Evolutionary conservation across 2,797 vertebrate genomes (phyloP).

Genomic region (Artibeus lituratus): DNA sequence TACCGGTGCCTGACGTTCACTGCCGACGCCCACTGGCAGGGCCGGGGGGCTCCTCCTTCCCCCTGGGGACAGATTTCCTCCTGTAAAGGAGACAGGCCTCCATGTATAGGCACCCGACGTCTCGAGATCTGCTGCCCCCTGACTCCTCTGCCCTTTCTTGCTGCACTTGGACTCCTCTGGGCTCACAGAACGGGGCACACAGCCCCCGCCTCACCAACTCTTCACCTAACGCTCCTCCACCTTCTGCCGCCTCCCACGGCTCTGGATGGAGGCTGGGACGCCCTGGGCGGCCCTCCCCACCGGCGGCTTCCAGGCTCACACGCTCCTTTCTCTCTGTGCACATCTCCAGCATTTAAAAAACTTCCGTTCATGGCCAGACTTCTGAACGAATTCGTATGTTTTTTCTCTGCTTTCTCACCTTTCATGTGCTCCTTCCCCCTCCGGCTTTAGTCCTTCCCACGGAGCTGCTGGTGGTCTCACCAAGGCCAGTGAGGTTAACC

Average conservation of each 20-base stretch:
- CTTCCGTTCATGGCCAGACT: background rate
- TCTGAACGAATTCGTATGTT: background rate
- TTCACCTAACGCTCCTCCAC: background rate
- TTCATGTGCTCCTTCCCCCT: no score
- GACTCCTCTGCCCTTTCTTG: background rate
- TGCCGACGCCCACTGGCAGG: conserved; percentile 93
- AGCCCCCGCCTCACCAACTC: background rate
- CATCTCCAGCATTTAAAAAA: background rate
- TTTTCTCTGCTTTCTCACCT: background rate
- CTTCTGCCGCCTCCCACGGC: background rate
- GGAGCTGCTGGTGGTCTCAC: background rate
- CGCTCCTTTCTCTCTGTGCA: no score
- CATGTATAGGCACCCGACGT: background rate
- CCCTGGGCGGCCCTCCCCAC: accelerated
- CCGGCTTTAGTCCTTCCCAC: background rate
- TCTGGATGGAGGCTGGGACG: background rate
- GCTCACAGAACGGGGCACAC: background rate
- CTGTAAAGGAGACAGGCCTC: conserved; percentile 79
- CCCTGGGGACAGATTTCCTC: conserved; percentile 93
- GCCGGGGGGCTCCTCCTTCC: conserved; percentile 83
- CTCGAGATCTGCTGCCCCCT: background rate
- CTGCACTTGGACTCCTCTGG: background rate
- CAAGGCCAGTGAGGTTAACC: accelerated
- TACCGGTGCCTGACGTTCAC: conserved; percentile 94
- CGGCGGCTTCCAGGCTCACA: background rate